Evolutionary conservation across 2,113 vertebrate genomes (phyloP).

Genomic region (Eonycteris spelaea): DNA sequence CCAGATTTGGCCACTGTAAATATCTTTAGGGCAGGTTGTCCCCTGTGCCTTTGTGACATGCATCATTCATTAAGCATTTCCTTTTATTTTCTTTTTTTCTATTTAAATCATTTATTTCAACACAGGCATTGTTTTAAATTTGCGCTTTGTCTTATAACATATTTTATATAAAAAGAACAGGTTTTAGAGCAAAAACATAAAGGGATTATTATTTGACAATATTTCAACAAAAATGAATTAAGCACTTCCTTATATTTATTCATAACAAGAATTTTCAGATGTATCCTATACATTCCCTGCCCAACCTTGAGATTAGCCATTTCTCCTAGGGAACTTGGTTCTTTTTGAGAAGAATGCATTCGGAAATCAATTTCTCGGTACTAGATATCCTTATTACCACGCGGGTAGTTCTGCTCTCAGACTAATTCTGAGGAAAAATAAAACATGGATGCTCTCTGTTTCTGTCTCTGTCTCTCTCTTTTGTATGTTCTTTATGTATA

Average conservation of each 20-base stretch:
- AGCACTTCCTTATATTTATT: neutral
- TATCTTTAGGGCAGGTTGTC: neutral
- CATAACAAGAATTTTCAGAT: neutral
- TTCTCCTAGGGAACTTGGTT: neutral
- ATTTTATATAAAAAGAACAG: conserved; percentile 8
- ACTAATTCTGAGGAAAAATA: neutral
- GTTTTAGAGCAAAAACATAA: neutral
- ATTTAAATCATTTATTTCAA: conserved; percentile 67
- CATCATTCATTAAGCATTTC: neutral
- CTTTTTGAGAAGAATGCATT: neutral
- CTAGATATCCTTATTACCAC: neutral
- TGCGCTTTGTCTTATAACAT: conserved; percentile 17
- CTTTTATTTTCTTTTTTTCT: neutral
- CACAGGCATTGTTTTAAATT: conserved; percentile 30
- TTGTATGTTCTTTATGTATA: neutral
- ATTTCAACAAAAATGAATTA: conserved; percentile 50
- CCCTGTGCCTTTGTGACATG: neutral
- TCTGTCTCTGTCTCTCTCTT: neutral
- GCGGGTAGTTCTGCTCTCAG: neutral
- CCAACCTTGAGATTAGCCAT: neutral
- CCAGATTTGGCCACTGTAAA: neutral
- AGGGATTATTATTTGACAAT: conserved; percentile 42
- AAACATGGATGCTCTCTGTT: neutral
- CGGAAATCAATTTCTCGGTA: neutral
- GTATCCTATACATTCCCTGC: neutral